Percentiles rank a stretch among this genome's conserved stretches.
Conservation (phyloP, 1,140 invertebrate genomes). For the Drosophila lacertosa region DNA sequence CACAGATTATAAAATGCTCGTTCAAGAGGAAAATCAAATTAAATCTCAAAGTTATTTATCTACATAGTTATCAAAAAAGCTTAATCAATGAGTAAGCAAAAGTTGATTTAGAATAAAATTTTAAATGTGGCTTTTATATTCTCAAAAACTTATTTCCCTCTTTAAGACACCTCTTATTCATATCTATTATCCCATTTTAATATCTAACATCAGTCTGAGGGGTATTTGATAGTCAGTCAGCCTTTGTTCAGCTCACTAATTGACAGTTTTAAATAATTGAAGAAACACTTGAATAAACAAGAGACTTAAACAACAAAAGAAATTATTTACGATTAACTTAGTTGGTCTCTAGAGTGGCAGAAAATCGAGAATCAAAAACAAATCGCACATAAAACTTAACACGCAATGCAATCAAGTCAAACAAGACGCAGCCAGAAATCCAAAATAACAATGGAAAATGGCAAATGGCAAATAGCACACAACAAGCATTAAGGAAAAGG, state of each 20-base stretch:
- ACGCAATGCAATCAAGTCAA: conserved; percentile 45
- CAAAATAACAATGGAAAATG: conserved; percentile 40
- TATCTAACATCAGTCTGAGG: too few relatives aligned
- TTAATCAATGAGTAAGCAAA: too few relatives aligned
- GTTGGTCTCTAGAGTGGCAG: conserved; percentile 16
- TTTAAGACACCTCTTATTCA: too few relatives aligned
- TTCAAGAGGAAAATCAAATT: conserved; percentile 4
- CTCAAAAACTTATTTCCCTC: too few relatives aligned
- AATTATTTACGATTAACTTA: conserved; percentile 34
- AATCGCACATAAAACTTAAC: conserved; percentile 39
- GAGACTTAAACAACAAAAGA: conserved; percentile 1
- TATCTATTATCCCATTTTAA: too few relatives aligned
- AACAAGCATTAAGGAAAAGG: neutral
- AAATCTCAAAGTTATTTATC: neutral
- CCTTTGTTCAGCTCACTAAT: too few relatives aligned
- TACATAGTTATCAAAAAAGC: too few relatives aligned
- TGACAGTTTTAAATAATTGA: conserved; percentile 12
- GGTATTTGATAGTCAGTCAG: too few relatives aligned
- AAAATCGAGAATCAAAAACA: conserved; percentile 31
- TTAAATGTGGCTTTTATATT: too few relatives aligned
- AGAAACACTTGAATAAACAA: conserved; percentile 3
- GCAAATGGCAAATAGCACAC: conserved; percentile 26
- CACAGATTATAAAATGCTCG: conserved; percentile 8
- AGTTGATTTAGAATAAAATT: too few relatives aligned
- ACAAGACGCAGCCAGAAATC: conserved; percentile 38